Evolutionary conservation across 2,113 vertebrate species (phyloP).

Genomic region (Pheucticus melanocephalus): DNA sequence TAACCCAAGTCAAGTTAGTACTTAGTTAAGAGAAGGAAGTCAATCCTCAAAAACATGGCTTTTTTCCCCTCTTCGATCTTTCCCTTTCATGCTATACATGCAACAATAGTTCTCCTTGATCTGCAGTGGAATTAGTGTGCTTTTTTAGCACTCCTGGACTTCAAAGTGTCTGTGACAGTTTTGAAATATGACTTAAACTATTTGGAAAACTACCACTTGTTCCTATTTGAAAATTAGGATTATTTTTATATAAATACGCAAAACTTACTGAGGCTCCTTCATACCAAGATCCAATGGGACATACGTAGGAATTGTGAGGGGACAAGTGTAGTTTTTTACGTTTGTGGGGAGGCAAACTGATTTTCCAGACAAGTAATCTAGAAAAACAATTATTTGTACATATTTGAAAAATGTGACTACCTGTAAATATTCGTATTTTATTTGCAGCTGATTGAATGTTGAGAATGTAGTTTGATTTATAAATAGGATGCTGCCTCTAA

Average conservation of each 20-base stretch:
- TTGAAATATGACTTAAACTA: not conserved
- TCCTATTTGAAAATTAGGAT: not conserved
- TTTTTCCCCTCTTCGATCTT: not conserved
- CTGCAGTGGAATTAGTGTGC: not conserved
- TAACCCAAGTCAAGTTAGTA: not conserved
- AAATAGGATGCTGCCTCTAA: not conserved
- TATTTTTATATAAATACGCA: not conserved
- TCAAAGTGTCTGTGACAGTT: not conserved
- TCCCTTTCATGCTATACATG: not conserved
- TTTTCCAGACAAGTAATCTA: not conserved
- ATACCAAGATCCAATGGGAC: not conserved
- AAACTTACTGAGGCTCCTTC: not conserved
- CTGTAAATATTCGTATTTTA: not conserved
- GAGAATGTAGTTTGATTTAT: not conserved
- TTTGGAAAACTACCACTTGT: not conserved
- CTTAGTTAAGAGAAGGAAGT: not conserved
- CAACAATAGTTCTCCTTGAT: not conserved
- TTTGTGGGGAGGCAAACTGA: not conserved
- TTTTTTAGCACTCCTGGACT: not conserved
- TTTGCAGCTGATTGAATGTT: not conserved
- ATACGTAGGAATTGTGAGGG: not conserved
- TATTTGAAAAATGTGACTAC: not conserved
- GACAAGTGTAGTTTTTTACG: not conserved
- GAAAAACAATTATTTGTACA: not conserved
- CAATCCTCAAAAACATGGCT: not conserved